Conservation (phyloP, 1,140 invertebrate species). For the Eupristina koningsbergeri region DNA sequence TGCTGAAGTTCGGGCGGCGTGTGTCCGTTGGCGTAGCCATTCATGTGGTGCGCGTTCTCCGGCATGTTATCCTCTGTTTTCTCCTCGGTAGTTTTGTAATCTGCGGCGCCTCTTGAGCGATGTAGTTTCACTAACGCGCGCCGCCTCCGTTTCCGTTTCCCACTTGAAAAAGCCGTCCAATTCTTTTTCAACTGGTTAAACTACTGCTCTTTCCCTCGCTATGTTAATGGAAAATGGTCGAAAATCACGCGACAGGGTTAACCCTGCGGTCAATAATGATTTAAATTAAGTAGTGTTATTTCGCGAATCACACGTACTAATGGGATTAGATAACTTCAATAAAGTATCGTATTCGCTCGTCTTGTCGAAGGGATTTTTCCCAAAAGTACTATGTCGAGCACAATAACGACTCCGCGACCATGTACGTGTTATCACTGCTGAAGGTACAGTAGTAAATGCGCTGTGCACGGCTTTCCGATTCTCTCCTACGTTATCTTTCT, state of each 20-base stretch:
- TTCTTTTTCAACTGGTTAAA: background rate
- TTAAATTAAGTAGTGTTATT: background rate
- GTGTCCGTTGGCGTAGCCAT: conserved; percentile 85
- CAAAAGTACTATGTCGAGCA: background rate
- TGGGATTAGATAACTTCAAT: background rate
- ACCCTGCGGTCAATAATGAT: background rate
- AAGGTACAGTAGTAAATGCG: conserved; percentile 56
- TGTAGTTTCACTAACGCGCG: background rate
- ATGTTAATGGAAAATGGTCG: background rate
- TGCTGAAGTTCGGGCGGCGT: conserved; percentile 82
- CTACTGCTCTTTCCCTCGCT: background rate
- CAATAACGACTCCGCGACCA: background rate
- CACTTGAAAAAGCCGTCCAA: background rate
- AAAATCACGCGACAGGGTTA: background rate
- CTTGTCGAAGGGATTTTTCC: background rate
- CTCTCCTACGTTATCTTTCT: conserved; percentile 5
- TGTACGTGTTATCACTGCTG: background rate
- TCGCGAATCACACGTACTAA: background rate
- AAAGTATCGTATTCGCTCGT: background rate
- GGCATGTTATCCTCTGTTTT: conserved; percentile 75
- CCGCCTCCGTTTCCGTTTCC: conserved; percentile 14
- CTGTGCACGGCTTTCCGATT: conserved; percentile 59
- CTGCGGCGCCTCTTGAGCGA: conserved; percentile 21
- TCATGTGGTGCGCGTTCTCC: conserved; percentile 81
- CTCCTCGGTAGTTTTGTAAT: conserved; percentile 2